A percentile compares a stretch with the other conserved stretches of the same genome.
Conservation (phyloP, 2,113 vertebrate species). For the Pycnonotus jocosus region DNA sequence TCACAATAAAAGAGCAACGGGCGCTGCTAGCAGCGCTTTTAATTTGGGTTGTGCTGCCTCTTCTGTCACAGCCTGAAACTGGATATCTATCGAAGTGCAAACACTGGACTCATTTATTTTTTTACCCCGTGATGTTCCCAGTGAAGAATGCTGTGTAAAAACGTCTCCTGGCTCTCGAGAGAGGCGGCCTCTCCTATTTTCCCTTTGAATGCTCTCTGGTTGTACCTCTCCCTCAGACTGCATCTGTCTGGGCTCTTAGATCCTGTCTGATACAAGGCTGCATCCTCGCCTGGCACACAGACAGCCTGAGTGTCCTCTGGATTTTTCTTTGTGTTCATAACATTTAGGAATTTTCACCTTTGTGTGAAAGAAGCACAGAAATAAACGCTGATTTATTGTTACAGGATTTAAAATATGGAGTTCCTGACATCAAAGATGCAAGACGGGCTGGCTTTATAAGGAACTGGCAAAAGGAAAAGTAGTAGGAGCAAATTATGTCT, state of each 20-base stretch:
- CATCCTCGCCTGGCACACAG: background rate
- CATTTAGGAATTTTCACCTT: background rate
- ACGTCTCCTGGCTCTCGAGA: background rate
- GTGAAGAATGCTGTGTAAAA: background rate
- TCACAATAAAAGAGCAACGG: constrained; percentile 22
- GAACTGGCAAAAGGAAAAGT: background rate
- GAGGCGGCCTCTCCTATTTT: background rate
- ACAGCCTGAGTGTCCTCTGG: background rate
- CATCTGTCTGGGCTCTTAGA: background rate
- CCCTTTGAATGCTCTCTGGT: background rate
- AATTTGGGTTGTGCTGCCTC: background rate
- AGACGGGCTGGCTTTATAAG: background rate
- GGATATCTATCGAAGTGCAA: background rate
- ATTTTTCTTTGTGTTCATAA: background rate
- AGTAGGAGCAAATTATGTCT: background rate
- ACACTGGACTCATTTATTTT: background rate
- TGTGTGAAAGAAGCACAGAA: background rate
- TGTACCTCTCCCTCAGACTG: background rate
- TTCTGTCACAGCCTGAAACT: background rate
- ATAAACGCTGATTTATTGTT: background rate
- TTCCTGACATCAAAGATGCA: background rate
- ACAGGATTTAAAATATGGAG: background rate
- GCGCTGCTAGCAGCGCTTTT: background rate
- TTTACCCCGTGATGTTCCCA: background rate
- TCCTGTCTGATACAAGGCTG: background rate